phyloP scores from a whole-genome alignment of 2,797 vertebrate species.

The Dallia pectoralis region DNA sequence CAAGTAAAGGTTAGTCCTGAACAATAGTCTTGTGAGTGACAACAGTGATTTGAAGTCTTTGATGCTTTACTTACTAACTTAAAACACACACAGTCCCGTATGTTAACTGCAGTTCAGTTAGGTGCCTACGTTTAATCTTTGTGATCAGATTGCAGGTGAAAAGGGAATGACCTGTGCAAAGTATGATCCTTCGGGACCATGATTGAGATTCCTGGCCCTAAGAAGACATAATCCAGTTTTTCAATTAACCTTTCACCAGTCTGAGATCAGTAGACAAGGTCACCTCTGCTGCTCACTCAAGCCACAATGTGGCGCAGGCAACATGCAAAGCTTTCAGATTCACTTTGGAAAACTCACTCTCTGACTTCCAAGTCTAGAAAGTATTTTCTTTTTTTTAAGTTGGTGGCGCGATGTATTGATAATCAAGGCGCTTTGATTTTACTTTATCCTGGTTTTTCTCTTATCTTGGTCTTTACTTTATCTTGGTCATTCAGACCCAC shows the following conservation, averaged over 20 bases:
- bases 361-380: conserved; percentile 7
- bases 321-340: conserved; percentile 52
- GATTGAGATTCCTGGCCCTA: conserved; percentile 72
- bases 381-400: too few species aligned
- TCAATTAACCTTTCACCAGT: conserved; percentile 77
- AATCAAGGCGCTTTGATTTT: background rate
- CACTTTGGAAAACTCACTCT: conserved; percentile 47
- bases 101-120: background rate
- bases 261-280: conserved; percentile 76
- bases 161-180: conserved; percentile 50
- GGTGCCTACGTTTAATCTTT: background rate
- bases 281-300: conserved; percentile 69
- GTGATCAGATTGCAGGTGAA: background rate
- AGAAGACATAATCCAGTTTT: conserved; percentile 76
- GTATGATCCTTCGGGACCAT: conserved; percentile 47
- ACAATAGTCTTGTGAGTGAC: background rate
- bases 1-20: background rate
- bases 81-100: background rate
- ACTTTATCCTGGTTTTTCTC: too few species aligned
- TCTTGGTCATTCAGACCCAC: background rate
- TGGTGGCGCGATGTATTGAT: too few species aligned
- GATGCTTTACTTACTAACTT: background rate
- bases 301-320: conserved; percentile 58
- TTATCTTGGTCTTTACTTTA: background rate
- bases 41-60: background rate